Conservation (phyloP, 2,797 vertebrate species). For the Gymnocypris eckloni region DNA sequence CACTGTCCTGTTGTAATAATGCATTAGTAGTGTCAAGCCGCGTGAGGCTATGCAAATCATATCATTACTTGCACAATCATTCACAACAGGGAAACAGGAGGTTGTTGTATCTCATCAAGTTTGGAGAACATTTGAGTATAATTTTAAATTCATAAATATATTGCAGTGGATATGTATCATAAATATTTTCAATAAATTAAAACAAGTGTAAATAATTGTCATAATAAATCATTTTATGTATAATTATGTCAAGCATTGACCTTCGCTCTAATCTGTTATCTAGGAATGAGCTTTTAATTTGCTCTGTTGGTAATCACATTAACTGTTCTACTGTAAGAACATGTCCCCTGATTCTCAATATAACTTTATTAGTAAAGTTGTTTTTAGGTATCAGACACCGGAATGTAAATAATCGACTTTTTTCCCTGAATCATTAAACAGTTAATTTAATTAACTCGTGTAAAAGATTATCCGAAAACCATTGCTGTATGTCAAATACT, state of each 20-base stretch:
- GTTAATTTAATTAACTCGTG: background rate
- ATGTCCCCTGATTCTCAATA: background rate
- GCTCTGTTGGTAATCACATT: constrained; percentile 17
- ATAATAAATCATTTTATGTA: background rate
- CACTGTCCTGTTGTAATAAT: background rate
- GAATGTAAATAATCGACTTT: constrained; percentile 32
- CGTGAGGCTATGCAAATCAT: background rate
- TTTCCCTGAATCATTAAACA: background rate
- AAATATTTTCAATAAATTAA: background rate
- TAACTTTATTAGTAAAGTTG: constrained; percentile 27
- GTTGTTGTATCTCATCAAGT: background rate
- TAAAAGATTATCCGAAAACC: background rate
- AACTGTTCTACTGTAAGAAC: background rate
- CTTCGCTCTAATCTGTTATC: background rate
- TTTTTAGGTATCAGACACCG: constrained; percentile 23
- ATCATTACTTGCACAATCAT: background rate
- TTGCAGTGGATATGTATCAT: background rate
- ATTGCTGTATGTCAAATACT: background rate
- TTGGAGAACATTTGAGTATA: background rate
- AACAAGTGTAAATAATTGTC: background rate
- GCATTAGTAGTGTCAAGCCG: background rate
- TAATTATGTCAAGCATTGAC: background rate
- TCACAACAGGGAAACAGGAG: background rate
- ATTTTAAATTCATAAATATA: background rate
- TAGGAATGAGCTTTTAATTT: constrained; percentile 12